Conservation (phyloP, 1,140 invertebrate species). For the Xylocopa sonorina region DNA sequence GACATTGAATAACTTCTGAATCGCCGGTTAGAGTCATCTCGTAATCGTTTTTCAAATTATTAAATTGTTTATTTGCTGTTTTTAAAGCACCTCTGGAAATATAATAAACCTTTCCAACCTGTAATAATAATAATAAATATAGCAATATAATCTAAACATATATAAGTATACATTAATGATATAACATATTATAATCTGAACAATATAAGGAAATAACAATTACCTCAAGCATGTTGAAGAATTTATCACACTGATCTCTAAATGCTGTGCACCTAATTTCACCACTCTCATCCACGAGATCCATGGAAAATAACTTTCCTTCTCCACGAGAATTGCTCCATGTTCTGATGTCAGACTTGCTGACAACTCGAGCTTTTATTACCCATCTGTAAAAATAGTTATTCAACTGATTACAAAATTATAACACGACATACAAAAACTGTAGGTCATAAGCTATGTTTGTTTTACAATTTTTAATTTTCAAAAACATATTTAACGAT, state of each 20-base stretch:
- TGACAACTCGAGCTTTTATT: constrained; percentile 94
- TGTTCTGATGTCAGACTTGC: constrained; percentile 90
- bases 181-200: background rate
- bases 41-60: constrained; percentile 94
- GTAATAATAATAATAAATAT: too few species aligned
- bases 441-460: too few species aligned
- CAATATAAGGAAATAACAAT: constrained; percentile 50
- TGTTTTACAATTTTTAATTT: too few species aligned
- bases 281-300: constrained; percentile 95
- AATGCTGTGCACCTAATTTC: constrained; percentile 98
- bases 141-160: too few species aligned
- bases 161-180: constrained; percentile 37
- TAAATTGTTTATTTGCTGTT: constrained; percentile 95
- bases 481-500: too few species aligned
- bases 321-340: constrained; percentile 96
- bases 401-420: background rate
- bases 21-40: constrained; percentile 96
- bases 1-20: constrained; percentile 88
- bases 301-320: constrained; percentile 96
- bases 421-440: constrained; percentile 3
- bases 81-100: constrained; percentile 92
- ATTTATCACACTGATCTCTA: constrained; percentile 94
- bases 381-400: constrained; percentile 87
- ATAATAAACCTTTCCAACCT: constrained; percentile 94
- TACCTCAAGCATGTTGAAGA: constrained; percentile 94